Conservation (phyloP, 2,888 invertebrate genomes). For the Parthenolecanium corni region DNA sequence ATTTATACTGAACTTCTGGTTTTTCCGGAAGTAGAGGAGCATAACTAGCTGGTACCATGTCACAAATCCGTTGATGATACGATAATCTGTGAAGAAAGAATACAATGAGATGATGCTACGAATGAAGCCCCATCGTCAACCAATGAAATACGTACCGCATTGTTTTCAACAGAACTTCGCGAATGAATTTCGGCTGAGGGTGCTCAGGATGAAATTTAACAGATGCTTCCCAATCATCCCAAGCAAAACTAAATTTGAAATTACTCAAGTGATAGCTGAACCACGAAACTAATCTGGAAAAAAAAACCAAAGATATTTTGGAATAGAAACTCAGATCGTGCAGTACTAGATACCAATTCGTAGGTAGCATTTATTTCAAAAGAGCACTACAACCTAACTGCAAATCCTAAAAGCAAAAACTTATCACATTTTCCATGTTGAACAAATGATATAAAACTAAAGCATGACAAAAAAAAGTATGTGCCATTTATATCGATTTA, state of each 20-base stretch:
- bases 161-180: conserved; percentile 80
- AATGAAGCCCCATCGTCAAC: neutral
- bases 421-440: too few relatives aligned
- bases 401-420: too few relatives aligned
- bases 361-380: too few relatives aligned
- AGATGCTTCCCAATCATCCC: conserved; percentile 91
- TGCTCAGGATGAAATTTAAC: conserved; percentile 73
- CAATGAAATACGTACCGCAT: conserved; percentile 53
- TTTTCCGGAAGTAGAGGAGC: conserved; percentile 69
- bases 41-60: conserved; percentile 83
- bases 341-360: too few relatives aligned
- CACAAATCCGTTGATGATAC: conserved; percentile 84
- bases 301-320: too few relatives aligned
- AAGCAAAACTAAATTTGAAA: conserved; percentile 98
- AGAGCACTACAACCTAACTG: too few relatives aligned
- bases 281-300: conserved; percentile 81
- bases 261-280: conserved; percentile 97
- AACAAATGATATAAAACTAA: too few relatives aligned
- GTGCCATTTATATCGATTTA: neutral
- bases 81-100: conserved; percentile 53
- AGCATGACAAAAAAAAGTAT: neutral
- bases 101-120: too few relatives aligned
- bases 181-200: conserved; percentile 87
- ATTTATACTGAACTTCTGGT: conserved; percentile 82
- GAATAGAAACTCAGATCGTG: too few relatives aligned